Evolutionary conservation across 2,113 vertebrate species (phyloP).

Genomic region (Drymodes brunneopygia): DNA sequence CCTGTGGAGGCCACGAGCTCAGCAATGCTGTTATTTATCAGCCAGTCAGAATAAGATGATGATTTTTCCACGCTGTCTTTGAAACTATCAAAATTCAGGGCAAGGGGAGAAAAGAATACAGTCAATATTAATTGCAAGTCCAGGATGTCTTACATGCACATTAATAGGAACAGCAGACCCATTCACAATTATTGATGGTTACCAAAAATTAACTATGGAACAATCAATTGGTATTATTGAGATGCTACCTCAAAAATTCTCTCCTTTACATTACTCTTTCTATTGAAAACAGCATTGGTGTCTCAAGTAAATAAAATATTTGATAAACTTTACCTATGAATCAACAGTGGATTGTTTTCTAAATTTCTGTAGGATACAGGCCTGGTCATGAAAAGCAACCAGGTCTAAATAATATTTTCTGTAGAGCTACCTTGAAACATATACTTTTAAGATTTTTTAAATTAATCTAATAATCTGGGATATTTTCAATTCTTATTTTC

Average conservation of each 20-base stretch:
- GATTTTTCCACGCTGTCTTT: conserved; percentile 96
- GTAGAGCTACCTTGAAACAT: not conserved
- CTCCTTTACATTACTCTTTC: not conserved
- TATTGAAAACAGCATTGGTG: not conserved
- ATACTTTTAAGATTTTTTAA: not conserved
- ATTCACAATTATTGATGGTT: not conserved
- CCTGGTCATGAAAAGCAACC: not conserved
- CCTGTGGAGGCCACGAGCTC: conserved; percentile 97
- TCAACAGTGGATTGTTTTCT: not conserved
- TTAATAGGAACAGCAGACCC: not conserved
- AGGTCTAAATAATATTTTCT: not conserved
- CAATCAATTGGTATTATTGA: not conserved
- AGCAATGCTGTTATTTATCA: conserved; percentile 96
- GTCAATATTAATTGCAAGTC: not conserved
- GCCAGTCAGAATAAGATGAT: conserved; percentile 90
- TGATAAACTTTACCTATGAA: not conserved
- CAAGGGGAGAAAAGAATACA: conserved; percentile 12
- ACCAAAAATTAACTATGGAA: not conserved
- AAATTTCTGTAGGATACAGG: not conserved
- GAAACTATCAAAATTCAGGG: conserved; percentile 75
- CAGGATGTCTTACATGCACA: not conserved
- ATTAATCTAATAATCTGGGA: not conserved
- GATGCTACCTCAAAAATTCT: not conserved
- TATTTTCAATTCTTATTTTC: not conserved
- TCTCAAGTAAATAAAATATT: not conserved